These are phyloP conservation scores for Neoscelio sp. DNA, from an alignment of 2,888 invertebrate species.

Conservation along the genomic window DNA sequence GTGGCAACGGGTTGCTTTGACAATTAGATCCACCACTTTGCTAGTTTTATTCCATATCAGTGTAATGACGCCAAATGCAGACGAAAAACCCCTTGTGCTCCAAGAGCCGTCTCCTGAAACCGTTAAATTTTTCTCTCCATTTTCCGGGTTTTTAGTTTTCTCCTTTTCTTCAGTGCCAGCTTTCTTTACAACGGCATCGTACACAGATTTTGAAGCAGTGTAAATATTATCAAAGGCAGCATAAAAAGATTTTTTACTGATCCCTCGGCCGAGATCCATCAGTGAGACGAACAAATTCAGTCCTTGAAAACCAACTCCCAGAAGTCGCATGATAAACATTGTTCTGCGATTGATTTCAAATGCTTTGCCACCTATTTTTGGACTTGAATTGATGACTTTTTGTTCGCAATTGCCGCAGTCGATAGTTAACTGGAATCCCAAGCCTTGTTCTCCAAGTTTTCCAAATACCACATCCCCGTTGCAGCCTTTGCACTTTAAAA, in stretches of 20 bases:
- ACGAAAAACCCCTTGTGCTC: constrained; percentile 14
- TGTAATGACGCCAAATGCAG: constrained; percentile 9
- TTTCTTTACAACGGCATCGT: constrained; percentile 8
- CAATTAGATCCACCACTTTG: constrained; percentile 23
- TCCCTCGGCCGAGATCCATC: constrained; percentile 15
- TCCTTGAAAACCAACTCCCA: constrained; percentile 8
- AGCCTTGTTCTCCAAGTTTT: constrained; percentile 4
- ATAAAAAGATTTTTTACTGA: constrained; percentile 15
- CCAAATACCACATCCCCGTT: constrained; percentile 7
- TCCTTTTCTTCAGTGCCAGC: constrained; percentile 15
- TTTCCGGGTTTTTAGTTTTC: constrained; percentile 3
- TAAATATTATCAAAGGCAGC: constrained; percentile 9
- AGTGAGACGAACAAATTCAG: constrained; percentile 13
- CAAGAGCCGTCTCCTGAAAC: constrained; percentile 19
- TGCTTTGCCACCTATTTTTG: constrained; percentile 1
- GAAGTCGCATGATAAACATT: constrained; percentile 11
- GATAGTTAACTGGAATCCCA: constrained; percentile 7
- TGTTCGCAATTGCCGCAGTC: constrained; percentile 4
- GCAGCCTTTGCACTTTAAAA: constrained; percentile 12
- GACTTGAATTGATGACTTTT: constrained; percentile 3
- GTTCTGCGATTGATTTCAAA: constrained; percentile 23
- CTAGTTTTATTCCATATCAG: constrained; percentile 15
- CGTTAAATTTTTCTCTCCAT: constrained; percentile 1
- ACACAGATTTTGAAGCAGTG: constrained; percentile 1
- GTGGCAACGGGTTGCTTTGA: constrained; percentile 15